Percentiles rank a stretch among this genome's conserved stretches.
Conservation (phyloP, 2,888 invertebrate genomes). For the Pheosia gnoma region DNA sequence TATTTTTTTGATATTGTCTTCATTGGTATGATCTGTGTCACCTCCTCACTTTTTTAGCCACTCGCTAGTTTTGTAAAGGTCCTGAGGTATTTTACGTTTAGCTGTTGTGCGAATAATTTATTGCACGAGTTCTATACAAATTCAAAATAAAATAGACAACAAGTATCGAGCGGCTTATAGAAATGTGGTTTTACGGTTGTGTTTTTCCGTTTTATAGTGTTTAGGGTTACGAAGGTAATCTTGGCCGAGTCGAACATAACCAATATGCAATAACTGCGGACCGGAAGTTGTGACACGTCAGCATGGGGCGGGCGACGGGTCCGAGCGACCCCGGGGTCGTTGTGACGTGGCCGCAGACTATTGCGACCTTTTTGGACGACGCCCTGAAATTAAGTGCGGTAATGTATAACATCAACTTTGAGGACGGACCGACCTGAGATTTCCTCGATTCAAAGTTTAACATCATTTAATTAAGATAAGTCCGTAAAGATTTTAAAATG, state of each 20-base stretch:
- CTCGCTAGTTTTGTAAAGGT: no score
- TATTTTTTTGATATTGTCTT: no score
- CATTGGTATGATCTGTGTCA: no score
- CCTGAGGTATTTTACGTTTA: no score
- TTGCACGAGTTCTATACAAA: no score
- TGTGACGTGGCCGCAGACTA: background rate
- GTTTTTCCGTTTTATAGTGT: slow-evolving; percentile 19
- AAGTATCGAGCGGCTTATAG: no score
- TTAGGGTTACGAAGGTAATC: slow-evolving; percentile 34
- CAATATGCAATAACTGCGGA: slow-evolving; percentile 32
- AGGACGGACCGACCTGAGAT: slow-evolving; percentile 21
- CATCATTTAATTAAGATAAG: slow-evolving; percentile 40
- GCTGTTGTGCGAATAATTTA: no score
- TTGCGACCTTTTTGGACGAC: slow-evolving; percentile 17
- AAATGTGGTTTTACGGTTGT: no score
- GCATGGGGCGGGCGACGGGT: slow-evolving; percentile 31
- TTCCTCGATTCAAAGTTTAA: slow-evolving; percentile 36
- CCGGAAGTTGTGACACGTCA: slow-evolving; percentile 45
- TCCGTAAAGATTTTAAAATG: slow-evolving; percentile 34
- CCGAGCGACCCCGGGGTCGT: slow-evolving; percentile 21
- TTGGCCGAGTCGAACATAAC: slow-evolving; percentile 34
- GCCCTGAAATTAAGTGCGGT: slow-evolving; percentile 35
- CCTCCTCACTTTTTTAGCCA: no score
- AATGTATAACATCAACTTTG: slow-evolving; percentile 37
- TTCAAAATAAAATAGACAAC: no score